Evolutionary conservation across 2,113 vertebrate species (phyloP).

Genomic region (Chaetura pelagica): DNA sequence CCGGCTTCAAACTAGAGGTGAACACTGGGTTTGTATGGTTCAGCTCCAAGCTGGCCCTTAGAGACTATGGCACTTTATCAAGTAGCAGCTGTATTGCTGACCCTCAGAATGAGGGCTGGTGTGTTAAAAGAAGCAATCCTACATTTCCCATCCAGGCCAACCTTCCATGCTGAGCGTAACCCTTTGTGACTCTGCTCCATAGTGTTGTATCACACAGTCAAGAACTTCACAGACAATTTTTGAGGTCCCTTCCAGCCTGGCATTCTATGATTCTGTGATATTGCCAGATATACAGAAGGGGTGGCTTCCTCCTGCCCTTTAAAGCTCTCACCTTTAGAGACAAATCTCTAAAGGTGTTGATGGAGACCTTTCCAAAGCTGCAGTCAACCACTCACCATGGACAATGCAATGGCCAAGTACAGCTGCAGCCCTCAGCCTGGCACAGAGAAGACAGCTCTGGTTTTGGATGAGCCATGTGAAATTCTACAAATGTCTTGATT

Average conservation of each 20-base stretch:
- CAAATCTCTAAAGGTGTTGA: neutral
- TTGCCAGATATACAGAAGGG: neutral
- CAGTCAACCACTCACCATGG: neutral
- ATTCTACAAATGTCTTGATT: neutral
- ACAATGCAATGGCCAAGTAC: accelerated
- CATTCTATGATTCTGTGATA: neutral
- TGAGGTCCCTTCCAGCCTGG: too few species aligned
- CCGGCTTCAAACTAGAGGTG: neutral
- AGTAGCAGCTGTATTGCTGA: neutral
- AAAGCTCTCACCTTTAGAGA: neutral
- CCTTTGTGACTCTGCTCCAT: accelerated
- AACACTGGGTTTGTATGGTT: neutral
- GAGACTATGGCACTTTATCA: neutral
- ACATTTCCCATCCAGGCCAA: neutral
- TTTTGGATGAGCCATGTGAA: neutral
- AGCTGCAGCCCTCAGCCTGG: neutral
- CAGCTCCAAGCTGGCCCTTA: neutral
- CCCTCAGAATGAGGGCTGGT: neutral
- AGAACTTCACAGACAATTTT: neutral
- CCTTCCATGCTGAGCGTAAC: neutral
- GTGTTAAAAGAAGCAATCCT: neutral
- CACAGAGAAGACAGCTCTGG: neutral
- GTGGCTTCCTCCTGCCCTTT: neutral
- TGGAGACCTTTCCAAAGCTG: neutral
- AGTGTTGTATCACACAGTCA: neutral